Base-by-base conservation (phyloP, 2,797 vertebrate species). In the Pseudochirops corinnae region DNA sequence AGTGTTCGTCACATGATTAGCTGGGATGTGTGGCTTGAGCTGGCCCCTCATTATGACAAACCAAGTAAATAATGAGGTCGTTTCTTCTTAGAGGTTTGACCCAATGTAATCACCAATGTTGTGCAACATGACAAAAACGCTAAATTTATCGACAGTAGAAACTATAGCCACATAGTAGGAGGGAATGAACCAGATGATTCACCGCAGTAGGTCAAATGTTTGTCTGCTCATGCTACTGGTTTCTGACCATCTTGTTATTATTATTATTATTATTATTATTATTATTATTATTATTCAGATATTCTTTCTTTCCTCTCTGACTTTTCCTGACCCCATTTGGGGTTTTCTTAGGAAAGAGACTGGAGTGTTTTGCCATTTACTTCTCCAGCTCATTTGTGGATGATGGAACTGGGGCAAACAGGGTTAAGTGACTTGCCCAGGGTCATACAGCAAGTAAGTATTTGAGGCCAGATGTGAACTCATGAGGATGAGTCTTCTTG, bases 11-110 rank as follows among this genome's bases (percentile, higher is more conserved):
- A 1, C 52, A 5, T 58, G 39, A 95, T 96, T 46, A 56, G 33
- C 29, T 94, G 55, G 92, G 93, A 91, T 62, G 90, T 56, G 3
- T 92, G 90, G 31, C 93, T 94, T 58, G 56, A 95, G n/a, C 18
- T 82, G 67, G n/a, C 46, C 18, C 33, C n/a, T 46, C n/a, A 46
- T 46, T 82, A 33, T 82, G n/a, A 46, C 39, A 50, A 24, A 50
- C 9, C 24, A 87, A 46, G 39, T 39, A 67, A 93, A 90, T 14
- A 93, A 21, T 26, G 74, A 33, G 55, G 60, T 50, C 55, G 56
- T 33, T 90, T 29, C 94, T 90, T 94, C 29, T 92, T 46, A 95
- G 50, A 82, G n/a, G 58, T 91, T 91, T 74, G 94, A 91, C 10
- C 33, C 52, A n/a, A 52, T 39, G 29, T 57, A 92, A 58, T 92